Base-by-base conservation (phyloP, 2,797 vertebrate species). In the Melanotaenia maccullochi region DNA sequence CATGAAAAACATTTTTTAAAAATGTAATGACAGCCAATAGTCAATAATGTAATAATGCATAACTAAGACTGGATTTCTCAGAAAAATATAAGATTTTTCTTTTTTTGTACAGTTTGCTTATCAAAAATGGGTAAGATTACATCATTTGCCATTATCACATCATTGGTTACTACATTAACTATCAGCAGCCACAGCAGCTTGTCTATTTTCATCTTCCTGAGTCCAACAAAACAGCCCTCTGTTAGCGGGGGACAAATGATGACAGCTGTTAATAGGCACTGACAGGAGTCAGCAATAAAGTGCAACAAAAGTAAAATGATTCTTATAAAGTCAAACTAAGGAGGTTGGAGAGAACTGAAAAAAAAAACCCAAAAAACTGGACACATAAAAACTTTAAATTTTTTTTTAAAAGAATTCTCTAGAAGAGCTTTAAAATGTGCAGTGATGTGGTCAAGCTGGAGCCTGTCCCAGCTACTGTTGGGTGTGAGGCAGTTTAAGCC, bases 201-300 rank as follows among this genome's bases (percentile, higher is more conserved):
- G 36, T 12, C 52, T 16, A 18, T 65, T 81, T 78, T 35, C 52
- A 18, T 65, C 51, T 69, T 65, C 20, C 36, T 68, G 71, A 79
- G 66, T 22, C 61, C 33, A 62, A 18, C 52, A 30, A 25, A 68
- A 20, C 70, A 70, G 57, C 75, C n/a, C 22, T 60, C 22, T 40
- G 71, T 76, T 56, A 73, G 9, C 12, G 7, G 4, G 16, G 33
- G 55, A 64, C 13, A 18, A 28, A 25, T 47, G 16, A 66, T 28
- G 24, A 65, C 33, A 49, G 40, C n/a, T 13, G 49, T 25, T 36
- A 20, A 35, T 18, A 42, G 25, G 66, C 18, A 57, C 8, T n/a
- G 54, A 60, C 51, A 57, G 24, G 47, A 68, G 20, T 44, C 8
- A 28, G 28, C 22, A 52, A 60, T 54, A 28, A 32, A 47, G 24